phyloP scores from a whole-genome alignment of 1,140 invertebrate genomes.

The Zelostemma sp. region DNA sequence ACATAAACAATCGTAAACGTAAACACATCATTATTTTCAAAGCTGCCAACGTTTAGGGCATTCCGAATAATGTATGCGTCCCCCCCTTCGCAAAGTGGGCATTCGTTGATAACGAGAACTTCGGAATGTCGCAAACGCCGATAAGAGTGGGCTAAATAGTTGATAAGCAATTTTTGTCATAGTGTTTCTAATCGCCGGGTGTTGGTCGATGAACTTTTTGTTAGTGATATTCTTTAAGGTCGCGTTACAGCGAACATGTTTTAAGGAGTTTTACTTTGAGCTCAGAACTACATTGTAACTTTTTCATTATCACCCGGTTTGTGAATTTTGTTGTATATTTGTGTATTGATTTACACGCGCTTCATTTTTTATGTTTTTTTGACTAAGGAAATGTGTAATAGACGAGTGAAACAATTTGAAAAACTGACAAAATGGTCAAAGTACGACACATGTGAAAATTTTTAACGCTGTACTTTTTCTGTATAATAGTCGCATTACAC shows the following conservation, averaged over 20 bases:
- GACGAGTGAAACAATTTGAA: slow-evolving; percentile 18
- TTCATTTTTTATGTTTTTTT: slow-evolving; percentile 11
- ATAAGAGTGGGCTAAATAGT: slow-evolving; percentile 45
- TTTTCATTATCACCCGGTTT: not conserved
- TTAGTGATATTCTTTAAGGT: not conserved
- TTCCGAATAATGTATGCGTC: slow-evolving; percentile 29
- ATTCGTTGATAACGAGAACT: not conserved
- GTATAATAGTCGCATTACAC: slow-evolving; percentile 64
- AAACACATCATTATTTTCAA: slow-evolving; percentile 42
- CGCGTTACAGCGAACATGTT: no score
- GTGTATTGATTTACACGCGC: not conserved
- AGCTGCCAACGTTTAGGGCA: slow-evolving; percentile 48
- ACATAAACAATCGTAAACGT: slow-evolving; percentile 48
- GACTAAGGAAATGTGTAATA: slow-evolving; percentile 14
- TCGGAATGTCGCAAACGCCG: not conserved
- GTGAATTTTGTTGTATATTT: slow-evolving; percentile 10
- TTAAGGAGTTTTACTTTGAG: no score
- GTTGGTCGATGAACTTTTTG: not conserved
- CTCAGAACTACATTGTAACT: no score
- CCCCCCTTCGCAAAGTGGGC: not conserved
- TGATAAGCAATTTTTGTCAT: slow-evolving; percentile 52
- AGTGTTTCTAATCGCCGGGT: slow-evolving; percentile 11
- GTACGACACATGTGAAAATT: slow-evolving; percentile 18
- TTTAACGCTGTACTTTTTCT: slow-evolving; percentile 58
- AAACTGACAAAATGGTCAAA: slow-evolving; percentile 15